phyloP scores from a whole-genome alignment of 2,113 vertebrate species.

The Brachypteracias leptosomus region DNA sequence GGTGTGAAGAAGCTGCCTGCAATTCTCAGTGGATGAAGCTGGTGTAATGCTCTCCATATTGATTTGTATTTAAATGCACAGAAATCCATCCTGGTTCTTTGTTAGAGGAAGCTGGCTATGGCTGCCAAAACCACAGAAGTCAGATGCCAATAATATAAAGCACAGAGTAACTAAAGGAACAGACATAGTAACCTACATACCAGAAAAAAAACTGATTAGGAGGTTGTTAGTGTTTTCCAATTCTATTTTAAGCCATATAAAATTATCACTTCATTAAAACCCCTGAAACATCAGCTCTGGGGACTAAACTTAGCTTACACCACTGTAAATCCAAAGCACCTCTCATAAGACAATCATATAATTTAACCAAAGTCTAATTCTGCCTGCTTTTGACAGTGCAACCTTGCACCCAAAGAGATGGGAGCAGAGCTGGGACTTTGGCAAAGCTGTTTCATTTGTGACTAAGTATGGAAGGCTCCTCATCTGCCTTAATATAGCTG shows the following conservation, averaged over 20 bases:
- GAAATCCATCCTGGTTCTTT: background rate
- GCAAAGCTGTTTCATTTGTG: background rate
- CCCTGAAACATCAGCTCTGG: background rate
- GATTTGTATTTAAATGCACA: background rate
- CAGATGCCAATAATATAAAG: slow-evolving; percentile 21
- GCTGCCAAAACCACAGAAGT: slow-evolving; percentile 9
- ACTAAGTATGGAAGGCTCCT: background rate
- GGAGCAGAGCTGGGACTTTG: background rate
- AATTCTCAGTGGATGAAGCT: background rate
- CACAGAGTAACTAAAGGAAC: background rate
- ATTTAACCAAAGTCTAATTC: background rate
- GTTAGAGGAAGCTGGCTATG: background rate
- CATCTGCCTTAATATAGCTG: background rate
- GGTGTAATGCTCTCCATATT: background rate
- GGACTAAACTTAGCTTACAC: background rate
- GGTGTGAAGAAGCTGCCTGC: background rate
- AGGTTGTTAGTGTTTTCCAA: background rate
- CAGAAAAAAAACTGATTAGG: background rate
- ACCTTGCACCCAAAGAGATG: background rate
- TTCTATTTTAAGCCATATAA: slow-evolving; percentile 31
- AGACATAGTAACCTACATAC: background rate
- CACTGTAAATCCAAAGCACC: background rate
- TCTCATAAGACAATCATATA: background rate
- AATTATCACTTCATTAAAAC: slow-evolving; percentile 27
- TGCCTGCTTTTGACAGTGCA: background rate